These are phyloP conservation scores for Melanotaenia duboulayi DNA, from an alignment of 2,113 vertebrate species.

Conservation along the genomic window DNA sequence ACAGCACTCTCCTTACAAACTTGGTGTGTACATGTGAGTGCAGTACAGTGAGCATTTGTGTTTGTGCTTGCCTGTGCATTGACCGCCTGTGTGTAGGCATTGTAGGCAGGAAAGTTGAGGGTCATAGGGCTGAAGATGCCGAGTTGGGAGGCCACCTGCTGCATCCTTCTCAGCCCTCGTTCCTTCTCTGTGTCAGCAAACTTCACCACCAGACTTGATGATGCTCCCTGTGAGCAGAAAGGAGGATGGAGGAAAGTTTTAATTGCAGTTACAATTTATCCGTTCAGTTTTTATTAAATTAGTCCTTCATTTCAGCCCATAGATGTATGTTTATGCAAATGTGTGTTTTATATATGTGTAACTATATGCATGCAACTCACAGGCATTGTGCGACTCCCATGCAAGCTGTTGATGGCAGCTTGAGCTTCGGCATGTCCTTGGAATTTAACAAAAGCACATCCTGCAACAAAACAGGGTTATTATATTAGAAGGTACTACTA, in stretches of 20 bases:
- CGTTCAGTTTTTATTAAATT: neutral
- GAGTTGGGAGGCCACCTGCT: slow-evolving; percentile 91
- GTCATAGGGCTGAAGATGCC: slow-evolving; percentile 94
- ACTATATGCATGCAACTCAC: slow-evolving; percentile 70
- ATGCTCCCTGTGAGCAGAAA: slow-evolving; percentile 84
- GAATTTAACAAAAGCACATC: slow-evolving; percentile 93
- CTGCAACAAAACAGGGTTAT: slow-evolving; percentile 67
- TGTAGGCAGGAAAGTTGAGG: slow-evolving; percentile 91
- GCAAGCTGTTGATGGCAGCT: slow-evolving; percentile 91
- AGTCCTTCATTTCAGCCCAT: too few relatives aligned
- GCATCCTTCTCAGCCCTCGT: slow-evolving; percentile 90
- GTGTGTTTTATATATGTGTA: slow-evolving; percentile 20
- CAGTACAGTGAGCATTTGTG: slow-evolving; percentile 18
- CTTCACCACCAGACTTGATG: slow-evolving; percentile 94
- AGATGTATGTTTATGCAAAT: neutral
- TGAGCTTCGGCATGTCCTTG: slow-evolving; percentile 92
- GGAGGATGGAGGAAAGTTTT: slow-evolving; percentile 12
- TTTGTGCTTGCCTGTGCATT: slow-evolving; percentile 76
- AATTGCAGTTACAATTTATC: slow-evolving; percentile 12
- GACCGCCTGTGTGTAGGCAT: slow-evolving; percentile 92
- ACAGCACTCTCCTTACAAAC: slow-evolving; percentile 62
- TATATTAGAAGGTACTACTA: neutral
- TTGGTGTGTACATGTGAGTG: slow-evolving; percentile 22
- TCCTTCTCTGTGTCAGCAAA: slow-evolving; percentile 95
- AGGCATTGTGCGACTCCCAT: slow-evolving; percentile 91